Percentiles rank a stretch among this genome's conserved stretches.
These are phyloP conservation scores for Fringilla coelebs DNA, from an alignment of 2,797 vertebrate species.

Conservation along the genomic window DNA sequence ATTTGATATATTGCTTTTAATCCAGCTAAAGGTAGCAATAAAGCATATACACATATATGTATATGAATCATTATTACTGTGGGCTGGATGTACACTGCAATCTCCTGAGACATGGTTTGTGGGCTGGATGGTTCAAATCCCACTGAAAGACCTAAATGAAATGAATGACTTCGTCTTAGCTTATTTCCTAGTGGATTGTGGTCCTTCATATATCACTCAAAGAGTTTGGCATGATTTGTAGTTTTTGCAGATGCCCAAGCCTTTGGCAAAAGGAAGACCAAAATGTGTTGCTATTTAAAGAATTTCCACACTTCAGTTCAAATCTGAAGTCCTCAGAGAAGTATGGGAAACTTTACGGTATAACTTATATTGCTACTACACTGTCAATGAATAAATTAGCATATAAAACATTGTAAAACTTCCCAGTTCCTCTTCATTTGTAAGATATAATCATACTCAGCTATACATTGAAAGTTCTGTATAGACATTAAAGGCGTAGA, in stretches of 20 bases:
- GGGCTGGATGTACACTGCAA: constrained; percentile 56
- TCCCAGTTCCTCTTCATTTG: constrained; percentile 18
- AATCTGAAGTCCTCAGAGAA: constrained; percentile 25
- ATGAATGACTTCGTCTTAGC: constrained; percentile 39
- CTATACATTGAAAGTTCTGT: neutral
- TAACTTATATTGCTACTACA: neutral
- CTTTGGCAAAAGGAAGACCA: constrained; percentile 31
- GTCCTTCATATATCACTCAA: constrained; percentile 45
- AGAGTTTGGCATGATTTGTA: constrained; percentile 53
- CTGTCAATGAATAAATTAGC: constrained; percentile 39
- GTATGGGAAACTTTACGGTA: neutral
- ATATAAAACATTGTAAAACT: constrained; percentile 42
- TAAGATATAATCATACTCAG: neutral
- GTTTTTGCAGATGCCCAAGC: constrained; percentile 27
- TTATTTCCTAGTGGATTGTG: constrained; percentile 43
- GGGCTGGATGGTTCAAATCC: constrained; percentile 57
- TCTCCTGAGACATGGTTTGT: constrained; percentile 59
- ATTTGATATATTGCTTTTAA: constrained; percentile 73
- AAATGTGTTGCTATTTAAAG: constrained; percentile 42
- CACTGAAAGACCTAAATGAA: constrained; percentile 53
- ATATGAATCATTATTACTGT: constrained; percentile 68
- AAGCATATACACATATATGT: constrained; percentile 70
- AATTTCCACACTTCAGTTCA: constrained; percentile 15
- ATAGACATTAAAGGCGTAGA: neutral
- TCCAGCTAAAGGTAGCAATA: constrained; percentile 72